These are phyloP conservation scores for Hyphantria cunea DNA, from an alignment of 1,140 invertebrate genomes.

Conservation along the genomic window DNA sequence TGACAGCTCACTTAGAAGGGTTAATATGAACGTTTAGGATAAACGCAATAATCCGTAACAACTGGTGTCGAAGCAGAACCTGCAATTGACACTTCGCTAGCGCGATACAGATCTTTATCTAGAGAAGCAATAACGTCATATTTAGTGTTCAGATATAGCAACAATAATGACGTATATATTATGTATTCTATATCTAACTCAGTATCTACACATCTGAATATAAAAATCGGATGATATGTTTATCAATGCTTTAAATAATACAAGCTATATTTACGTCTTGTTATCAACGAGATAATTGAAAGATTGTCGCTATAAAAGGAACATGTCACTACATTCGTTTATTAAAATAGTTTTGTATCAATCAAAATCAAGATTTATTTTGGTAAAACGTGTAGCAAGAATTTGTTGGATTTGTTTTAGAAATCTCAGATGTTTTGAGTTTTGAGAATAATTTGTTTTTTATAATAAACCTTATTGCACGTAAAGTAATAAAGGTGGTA, in stretches of 20 bases:
- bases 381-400: too few relatives aligned
- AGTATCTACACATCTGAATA: constrained; percentile 13
- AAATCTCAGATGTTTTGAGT: too few relatives aligned
- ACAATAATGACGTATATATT: constrained; percentile 14
- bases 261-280: constrained; percentile 1
- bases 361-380: too few relatives aligned
- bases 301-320: constrained; percentile 21
- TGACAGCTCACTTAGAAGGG: constrained; percentile 78
- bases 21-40: constrained; percentile 79
- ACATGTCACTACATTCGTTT: background rate
- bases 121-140: constrained; percentile 24
- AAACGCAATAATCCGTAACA: constrained; percentile 80
- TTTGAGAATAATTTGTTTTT: too few relatives aligned
- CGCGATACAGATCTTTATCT: constrained; percentile 39
- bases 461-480: too few relatives aligned
- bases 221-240: constrained; percentile 20
- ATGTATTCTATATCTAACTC: constrained; percentile 3
- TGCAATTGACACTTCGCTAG: constrained; percentile 77
- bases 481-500: too few relatives aligned
- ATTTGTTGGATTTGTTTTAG: too few relatives aligned
- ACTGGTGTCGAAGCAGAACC: constrained; percentile 76
- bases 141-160: constrained; percentile 21
- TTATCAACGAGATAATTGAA: constrained; percentile 15
- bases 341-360: background rate
- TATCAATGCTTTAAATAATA: constrained; percentile 16